These are phyloP conservation scores for Capromys pilorides DNA, from an alignment of 2,797 vertebrate genomes.

Conservation along the genomic window DNA sequence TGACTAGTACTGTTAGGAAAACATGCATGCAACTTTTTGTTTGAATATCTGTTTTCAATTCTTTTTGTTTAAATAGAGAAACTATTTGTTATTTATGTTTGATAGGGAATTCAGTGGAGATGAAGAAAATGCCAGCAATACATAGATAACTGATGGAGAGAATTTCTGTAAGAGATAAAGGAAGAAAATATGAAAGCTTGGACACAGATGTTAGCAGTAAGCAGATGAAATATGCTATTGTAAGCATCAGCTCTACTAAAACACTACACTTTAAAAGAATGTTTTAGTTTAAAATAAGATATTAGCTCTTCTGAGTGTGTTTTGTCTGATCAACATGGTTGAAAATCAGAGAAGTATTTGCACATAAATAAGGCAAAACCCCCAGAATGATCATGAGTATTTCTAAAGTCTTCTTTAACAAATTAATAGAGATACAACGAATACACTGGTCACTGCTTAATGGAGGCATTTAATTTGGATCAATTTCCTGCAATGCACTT, in stretches of 20 bases:
- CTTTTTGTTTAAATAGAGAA: slow-evolving; percentile 40
- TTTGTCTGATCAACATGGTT: neutral
- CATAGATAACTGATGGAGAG: neutral
- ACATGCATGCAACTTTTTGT: neutral
- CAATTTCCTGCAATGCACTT: slow-evolving; percentile 79
- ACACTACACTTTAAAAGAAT: neutral
- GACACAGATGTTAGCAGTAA: slow-evolving; percentile 15
- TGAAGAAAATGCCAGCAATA: neutral
- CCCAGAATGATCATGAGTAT: slow-evolving; percentile 53
- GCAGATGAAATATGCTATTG: neutral
- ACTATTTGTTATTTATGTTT: neutral
- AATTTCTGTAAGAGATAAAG: neutral
- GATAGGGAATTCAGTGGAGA: neutral
- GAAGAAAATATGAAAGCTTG: neutral
- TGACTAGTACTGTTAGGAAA: neutral
- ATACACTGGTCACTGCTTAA: slow-evolving; percentile 61
- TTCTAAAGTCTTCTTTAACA: slow-evolving; percentile 62
- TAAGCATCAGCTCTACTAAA: neutral
- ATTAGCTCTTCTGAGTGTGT: slow-evolving; percentile 35
- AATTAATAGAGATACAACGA: slow-evolving; percentile 43
- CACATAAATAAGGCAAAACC: neutral
- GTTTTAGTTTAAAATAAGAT: slow-evolving; percentile 39
- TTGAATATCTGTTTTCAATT: slow-evolving; percentile 25
- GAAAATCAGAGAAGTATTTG: slow-evolving; percentile 28
- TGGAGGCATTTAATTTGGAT: slow-evolving; percentile 69